Evolutionary conservation across 2,113 vertebrate species (phyloP).

Genomic region (Alexandromys fortis): DNA sequence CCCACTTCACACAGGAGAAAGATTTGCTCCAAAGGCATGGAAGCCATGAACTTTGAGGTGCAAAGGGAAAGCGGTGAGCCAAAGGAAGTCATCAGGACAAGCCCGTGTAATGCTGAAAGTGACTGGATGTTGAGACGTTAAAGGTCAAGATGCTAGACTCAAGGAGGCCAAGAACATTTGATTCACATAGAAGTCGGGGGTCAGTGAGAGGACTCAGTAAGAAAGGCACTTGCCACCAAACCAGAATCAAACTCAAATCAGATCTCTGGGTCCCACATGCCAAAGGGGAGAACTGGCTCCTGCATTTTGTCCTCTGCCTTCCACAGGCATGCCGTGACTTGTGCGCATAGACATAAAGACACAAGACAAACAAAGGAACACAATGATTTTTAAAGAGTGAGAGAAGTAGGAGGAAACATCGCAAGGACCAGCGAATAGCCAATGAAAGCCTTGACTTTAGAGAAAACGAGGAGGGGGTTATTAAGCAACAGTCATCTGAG

Average conservation of each 20-base stretch:
- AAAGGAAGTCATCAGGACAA: no score
- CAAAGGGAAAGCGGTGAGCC: not conserved
- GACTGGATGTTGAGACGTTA: no score
- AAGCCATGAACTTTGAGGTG: not conserved
- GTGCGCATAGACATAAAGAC: not conserved
- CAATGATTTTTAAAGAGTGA: not conserved
- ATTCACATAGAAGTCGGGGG: not conserved
- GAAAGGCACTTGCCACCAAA: not conserved
- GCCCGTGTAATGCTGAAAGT: no score
- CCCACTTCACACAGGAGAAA: not conserved
- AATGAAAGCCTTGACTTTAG: not conserved
- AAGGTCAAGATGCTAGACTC: not conserved
- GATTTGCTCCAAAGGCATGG: not conserved
- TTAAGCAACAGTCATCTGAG: not conserved
- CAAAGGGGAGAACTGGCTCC: not conserved
- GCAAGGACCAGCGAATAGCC: not conserved
- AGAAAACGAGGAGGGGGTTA: not conserved
- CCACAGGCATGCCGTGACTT: not conserved
- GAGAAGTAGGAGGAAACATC: not conserved
- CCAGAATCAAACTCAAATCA: no score
- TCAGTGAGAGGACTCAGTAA: not conserved
- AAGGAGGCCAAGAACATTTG: not conserved
- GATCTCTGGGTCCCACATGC: not conserved
- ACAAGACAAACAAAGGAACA: not conserved
- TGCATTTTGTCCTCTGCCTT: not conserved